Base-by-base conservation (phyloP, 2,797 vertebrate genomes). In the Dicrostonyx torquatus region DNA sequence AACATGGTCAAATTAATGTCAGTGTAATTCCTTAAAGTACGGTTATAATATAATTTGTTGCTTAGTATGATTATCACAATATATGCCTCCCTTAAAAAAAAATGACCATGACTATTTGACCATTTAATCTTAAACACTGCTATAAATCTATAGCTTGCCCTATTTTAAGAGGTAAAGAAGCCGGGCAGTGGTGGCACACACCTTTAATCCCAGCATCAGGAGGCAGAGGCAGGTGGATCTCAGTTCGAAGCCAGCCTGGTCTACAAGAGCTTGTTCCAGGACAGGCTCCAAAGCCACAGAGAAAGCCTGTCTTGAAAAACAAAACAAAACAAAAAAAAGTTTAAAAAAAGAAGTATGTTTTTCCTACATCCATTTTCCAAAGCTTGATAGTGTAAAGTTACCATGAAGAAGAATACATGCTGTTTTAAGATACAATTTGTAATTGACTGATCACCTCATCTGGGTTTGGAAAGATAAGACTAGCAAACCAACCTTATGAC, bases 371-470 rank as follows among this genome's bases (percentile, higher is more conserved):
- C 58, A 13, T 84, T 87, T 89, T 92, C 14, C 34, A 87, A 68
- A 83, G 15, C 68, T 64, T 79, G 26, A 1, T 93, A 24, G 22
- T 31, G 6, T 82, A 48, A 89, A 88, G 40, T 48, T 93, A 64
- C 24, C 10, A 43, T 82, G 14, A 40, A 43, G 34, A 48, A 48
- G 50, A 68, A 68, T 73, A 77, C 37, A 75, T 12, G 29, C 40
- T 70, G n/a, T 87, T 96, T 72, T 78, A 87, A 64, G 8, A 68
- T 94, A 83, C 4, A 80, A 10, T 43, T 73, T 87, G 20, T 88
- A 72, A 15, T 72, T 83, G 8, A 4, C 48, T 62, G 50, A 75
- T 85, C 79, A 45, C 26, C 62, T 70, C 73, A 72, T 11, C 34
- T 50, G 5, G 58, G 29, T 87, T 87, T 89, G 40, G 66, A 85